Conservation (phyloP, 92 coral and sea anemone species). For the Palythoa caribaeorum region DNA sequence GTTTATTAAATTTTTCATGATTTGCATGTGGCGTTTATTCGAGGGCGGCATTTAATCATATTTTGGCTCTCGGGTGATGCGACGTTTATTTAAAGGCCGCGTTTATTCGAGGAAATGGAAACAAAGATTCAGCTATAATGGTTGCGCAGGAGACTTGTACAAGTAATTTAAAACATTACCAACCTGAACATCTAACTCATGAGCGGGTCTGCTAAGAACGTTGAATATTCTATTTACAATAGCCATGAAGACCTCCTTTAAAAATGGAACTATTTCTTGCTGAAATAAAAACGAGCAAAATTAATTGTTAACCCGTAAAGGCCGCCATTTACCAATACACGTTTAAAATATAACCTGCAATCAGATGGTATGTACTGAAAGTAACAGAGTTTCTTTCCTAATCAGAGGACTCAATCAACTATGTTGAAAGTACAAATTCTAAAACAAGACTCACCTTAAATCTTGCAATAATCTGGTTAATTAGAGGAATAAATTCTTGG, state of each 20-base stretch:
- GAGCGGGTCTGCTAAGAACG: constrained; percentile 87
- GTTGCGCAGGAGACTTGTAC: neutral
- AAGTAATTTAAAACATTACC: neutral
- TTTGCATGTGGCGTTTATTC: no score
- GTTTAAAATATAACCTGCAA: no score
- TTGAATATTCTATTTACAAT: constrained; percentile 91
- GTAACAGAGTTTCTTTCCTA: no score
- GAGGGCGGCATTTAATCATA: no score
- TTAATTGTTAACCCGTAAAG: neutral
- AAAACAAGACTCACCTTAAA: constrained; percentile 78
- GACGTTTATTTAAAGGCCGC: no score
- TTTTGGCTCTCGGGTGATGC: no score
- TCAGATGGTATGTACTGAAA: no score
- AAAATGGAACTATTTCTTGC: constrained; percentile 92
- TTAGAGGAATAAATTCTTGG: constrained; percentile 97
- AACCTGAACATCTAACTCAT: constrained; percentile 87
- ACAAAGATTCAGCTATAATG: no score
- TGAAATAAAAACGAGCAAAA: constrained; percentile 9
- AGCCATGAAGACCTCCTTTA: constrained; percentile 93
- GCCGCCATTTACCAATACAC: neutral
- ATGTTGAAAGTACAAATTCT: no score
- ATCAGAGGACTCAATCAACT: no score
- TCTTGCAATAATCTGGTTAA: constrained; percentile 90
- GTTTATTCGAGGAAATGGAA: no score
- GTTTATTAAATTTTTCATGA: no score